Evolutionary conservation across 2,797 vertebrate genomes (phyloP).

Genomic region (Myripristis jacobus): DNA sequence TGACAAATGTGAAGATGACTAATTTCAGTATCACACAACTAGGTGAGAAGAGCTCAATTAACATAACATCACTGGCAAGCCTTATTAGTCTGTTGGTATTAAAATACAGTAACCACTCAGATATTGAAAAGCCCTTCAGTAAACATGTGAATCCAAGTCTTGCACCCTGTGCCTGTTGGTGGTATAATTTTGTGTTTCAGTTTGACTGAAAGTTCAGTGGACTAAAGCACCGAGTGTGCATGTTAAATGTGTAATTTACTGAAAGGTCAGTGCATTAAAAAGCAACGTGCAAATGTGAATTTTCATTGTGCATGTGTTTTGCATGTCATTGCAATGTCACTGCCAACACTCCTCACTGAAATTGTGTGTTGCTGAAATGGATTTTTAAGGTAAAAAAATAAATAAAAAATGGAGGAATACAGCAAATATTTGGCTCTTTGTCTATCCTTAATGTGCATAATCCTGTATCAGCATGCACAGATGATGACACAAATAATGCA

Average conservation of each 20-base stretch:
- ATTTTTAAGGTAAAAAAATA: too few relatives aligned
- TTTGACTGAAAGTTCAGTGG: background rate
- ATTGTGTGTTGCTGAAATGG: background rate
- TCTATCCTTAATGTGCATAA: background rate
- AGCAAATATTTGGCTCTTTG: background rate
- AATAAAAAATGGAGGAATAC: too few relatives aligned
- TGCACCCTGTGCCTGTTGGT: slow-evolving; percentile 2
- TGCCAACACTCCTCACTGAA: background rate
- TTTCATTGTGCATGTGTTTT: slow-evolving; percentile 10
- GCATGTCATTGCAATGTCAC: background rate
- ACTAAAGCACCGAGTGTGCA: background rate
- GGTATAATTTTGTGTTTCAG: slow-evolving; percentile 3
- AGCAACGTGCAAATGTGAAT: background rate
- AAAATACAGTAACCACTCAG: background rate
- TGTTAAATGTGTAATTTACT: slow-evolving; percentile 6
- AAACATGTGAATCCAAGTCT: slow-evolving; percentile 1
- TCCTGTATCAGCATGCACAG: background rate
- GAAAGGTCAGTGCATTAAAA: background rate
- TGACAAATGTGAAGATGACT: slow-evolving; percentile 23
- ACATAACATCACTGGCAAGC: background rate
- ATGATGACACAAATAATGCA: too few relatives aligned
- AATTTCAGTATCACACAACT: background rate
- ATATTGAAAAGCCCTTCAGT: slow-evolving; percentile 13
- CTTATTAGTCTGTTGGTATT: background rate
- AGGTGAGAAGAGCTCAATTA: slow-evolving; percentile 15